Base-by-base conservation (phyloP, 2,113 vertebrate genomes). In the Mus spicilegus region DNA sequence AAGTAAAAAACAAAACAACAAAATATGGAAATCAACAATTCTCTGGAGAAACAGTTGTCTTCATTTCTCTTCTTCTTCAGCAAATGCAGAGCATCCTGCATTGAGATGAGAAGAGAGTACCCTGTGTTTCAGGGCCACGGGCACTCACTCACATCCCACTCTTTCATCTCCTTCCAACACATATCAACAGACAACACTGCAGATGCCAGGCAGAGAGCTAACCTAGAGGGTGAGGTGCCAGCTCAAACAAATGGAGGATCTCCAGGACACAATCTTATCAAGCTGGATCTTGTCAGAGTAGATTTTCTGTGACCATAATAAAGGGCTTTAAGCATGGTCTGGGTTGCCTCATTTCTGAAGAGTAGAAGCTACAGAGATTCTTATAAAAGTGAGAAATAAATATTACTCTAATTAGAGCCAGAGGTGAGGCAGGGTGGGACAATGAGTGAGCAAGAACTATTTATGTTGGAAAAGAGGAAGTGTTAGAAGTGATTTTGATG, bases 381-480 rank as follows among this genome's bases (percentile, higher is more conserved):
- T 97, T 97, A 69, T 69, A 96, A 95, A 97, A 98, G 95, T 73
- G 89, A 94, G 97, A 98, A 97, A 96, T 95, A 97, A 96, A 98
- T 97, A 96, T 96, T 96, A 94, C 94, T 97, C 73, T 97, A 97
- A 97, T 97, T 98, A 96, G 97, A 97, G 96, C 96, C 96, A 97
- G 98, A 97, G 97, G 97, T 97, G 97, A 98, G 94, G 70, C 80
- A 93, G 91, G 91, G 86, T 92, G 85, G 96, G 96, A 97, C 96
- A 97, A 97, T 96, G 93, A 96, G 56, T 26, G 81, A 95, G 65
- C 88, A 93, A 85, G 89, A 91, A 96, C 93, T 97, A 95, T 96
- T 97, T 97, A 95, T 97, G 92, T 97, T 97, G 95, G 96, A 95
- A 91, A 96, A 96, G 89, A 81, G 89, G 89, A 97, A 90, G 82